Percentiles rank a stretch among this genome's conserved stretches.
Conservation (phyloP, 2,888 invertebrate species). For the Leptopilina syphax region DNA sequence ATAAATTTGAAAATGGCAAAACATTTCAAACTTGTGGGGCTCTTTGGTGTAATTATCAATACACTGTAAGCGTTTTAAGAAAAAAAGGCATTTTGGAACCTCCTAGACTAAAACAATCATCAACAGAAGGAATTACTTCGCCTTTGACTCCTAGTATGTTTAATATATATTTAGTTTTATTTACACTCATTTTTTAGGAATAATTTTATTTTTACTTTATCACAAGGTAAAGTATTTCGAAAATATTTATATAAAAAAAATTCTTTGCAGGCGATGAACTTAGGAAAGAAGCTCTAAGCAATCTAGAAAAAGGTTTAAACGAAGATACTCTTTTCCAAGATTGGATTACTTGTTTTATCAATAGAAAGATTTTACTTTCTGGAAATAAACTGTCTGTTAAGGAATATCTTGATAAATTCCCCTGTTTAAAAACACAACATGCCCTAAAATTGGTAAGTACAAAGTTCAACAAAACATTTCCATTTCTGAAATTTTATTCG, state of each 20-base stretch:
- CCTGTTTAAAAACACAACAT: too few species aligned
- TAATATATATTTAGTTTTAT: not conserved
- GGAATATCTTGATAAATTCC: too few species aligned
- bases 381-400: not conserved
- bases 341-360: not conserved
- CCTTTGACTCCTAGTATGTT: not conserved
- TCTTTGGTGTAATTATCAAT: not conserved
- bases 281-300: not conserved
- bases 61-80: not conserved
- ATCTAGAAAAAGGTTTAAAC: not conserved
- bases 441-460: too few species aligned
- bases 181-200: not conserved
- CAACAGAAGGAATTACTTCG: not conserved
- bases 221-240: too few species aligned
- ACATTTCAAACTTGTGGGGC: not conserved
- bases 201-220: not conserved
- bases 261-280: not conserved
- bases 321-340: not conserved
- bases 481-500: not conserved
- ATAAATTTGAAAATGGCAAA: not conserved
- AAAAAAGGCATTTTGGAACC: not conserved
- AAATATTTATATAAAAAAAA: not conserved
- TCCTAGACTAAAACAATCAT: not conserved
- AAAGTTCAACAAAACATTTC: not conserved
- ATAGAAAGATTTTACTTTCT: not conserved